Base-by-base conservation (phyloP, 2,113 vertebrate species). In the Mustelus asterias region DNA sequence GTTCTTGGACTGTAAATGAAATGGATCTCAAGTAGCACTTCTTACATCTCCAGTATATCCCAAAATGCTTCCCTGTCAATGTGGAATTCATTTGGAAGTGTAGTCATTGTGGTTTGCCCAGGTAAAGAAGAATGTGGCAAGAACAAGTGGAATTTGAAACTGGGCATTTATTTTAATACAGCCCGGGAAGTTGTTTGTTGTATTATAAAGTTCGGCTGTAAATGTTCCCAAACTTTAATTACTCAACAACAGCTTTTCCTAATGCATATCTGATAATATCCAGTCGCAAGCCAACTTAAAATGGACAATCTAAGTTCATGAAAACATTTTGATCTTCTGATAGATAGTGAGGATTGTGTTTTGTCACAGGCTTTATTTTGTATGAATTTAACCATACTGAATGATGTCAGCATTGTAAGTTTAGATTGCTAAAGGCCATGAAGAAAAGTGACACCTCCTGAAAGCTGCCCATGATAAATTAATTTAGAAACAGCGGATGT, bases 401-500 rank as follows among this genome's bases (percentile, higher is more conserved):
- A 90, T 90, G 88, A 65, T 33, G 6, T 93, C 89, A 90, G 54
- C 89, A 20, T 58, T 54, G 58, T 29, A 58, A 58, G 86, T 89
- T 58, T 89, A 89, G 48, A 60, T 89, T 89, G 48, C 48, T 65
- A 63, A n/a, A 37, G 89, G 33, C 60, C 33, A 65, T 37, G 60
- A 65, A 20, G 89, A 3, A 65, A 93, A 37, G 7, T 65, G 60
- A 93, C 89, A 65, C 33, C 58, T 33, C 14, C 18, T 2, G 16
- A 90, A 60, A 90, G 2, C 54, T 33, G 48, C 26, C 88, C 88
- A 63, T 63, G 88, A 90, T 90, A 63, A 90, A 63, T 90, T 90
- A 93, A 65, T 93, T 93, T 93, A 65, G 60, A 37, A 93, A 93
- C 33, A 65, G 60, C 33, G 89, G 60, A 65, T 65, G 58, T 93